These are phyloP conservation scores for Temnothorax longispinosus DNA, from an alignment of 1,140 invertebrate species.

Conservation along the genomic window DNA sequence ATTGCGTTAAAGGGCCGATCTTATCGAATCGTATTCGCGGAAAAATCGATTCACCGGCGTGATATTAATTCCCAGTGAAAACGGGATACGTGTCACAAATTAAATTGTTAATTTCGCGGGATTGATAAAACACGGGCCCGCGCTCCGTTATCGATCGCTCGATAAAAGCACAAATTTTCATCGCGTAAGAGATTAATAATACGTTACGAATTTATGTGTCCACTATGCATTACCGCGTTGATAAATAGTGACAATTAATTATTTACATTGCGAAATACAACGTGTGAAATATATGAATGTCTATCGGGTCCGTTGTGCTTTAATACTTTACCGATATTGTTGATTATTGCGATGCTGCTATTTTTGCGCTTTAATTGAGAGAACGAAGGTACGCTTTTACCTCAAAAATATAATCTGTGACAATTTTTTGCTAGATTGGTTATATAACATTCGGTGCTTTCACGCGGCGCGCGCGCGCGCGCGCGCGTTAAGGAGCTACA, in stretches of 20 bases:
- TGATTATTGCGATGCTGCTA: conserved; percentile 28
- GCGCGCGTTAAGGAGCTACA: not conserved
- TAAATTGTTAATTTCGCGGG: conserved; percentile 45
- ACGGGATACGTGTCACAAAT: conserved; percentile 32
- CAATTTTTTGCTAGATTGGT: not conserved
- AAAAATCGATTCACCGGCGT: conserved; percentile 24
- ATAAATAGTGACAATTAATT: conserved; percentile 57
- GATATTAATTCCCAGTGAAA: conserved; percentile 37
- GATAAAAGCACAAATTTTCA: conserved; percentile 51
- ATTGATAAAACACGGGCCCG: conserved; percentile 35
- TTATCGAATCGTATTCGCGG: not conserved
- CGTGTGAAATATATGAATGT: conserved; percentile 2
- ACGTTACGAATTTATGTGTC: conserved; percentile 49
- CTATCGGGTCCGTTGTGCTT: conserved; percentile 11
- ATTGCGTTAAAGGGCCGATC: not conserved
- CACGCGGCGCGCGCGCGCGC: not conserved
- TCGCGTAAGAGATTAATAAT: conserved; percentile 54
- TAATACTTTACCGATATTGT: conserved; percentile 21
- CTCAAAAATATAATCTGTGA: conserved; percentile 12
- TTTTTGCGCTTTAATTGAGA: conserved; percentile 22
- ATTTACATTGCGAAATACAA: conserved; percentile 38
- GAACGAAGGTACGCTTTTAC: conserved; percentile 25
- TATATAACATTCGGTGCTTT: not conserved
- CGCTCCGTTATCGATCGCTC: conserved; percentile 14
- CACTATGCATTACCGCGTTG: conserved; percentile 30